Base-by-base conservation (phyloP, 2,888 invertebrate species). In the Polyommatus icarus region DNA sequence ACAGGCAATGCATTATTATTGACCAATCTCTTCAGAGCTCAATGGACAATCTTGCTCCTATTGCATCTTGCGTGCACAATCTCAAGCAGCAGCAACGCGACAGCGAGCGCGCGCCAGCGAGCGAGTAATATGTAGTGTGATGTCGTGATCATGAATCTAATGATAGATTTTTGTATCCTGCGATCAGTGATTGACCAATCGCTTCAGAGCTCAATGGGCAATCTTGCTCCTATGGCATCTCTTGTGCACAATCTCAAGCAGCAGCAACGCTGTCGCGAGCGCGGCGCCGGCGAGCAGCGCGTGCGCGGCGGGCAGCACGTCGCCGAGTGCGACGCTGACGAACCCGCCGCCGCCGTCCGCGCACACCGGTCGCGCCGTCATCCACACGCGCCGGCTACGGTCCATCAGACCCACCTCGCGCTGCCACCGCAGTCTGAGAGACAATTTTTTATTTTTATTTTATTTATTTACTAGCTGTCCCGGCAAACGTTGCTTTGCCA, bases 321-420 rank as follows among this genome's bases (percentile, higher is more conserved):
- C 95, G 3, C 86, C 85, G 76, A 95, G 83, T n/a, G 95, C 92
- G 82, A 95, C 94, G 82, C 94, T 95, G 76, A 94, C 90, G 86
- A 95, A 95, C 61, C 95, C 95, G 46, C 90, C 85, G 61, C 90
- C 85, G 72, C 87, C 90, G 36, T 89, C 87, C 82, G 90, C 94
- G 86, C 96, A 96, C 81, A 90, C 91, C 20, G 95, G 94, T 79
- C 92, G 93, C 82, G 89, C 89, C 24, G 94, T 93, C 86, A 95
- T 88, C 95, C 96, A 96, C 79, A 89, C 88, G 78, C 90, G 90
- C 15, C 92, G 91, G 82, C 89, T 89, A 24, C 93, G 94, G 57
- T 88, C 88, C 87, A 95, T 90, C 78, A 96, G 85, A 0, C 96
- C 95, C 78, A 90, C 90, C 86, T 96, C 96, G 67, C 95, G 94